Evolutionary conservation across 2,888 invertebrate species (phyloP), one percentile per base, ranked within the genome.

Genomic region (Ectemnius lituratus): DNA sequence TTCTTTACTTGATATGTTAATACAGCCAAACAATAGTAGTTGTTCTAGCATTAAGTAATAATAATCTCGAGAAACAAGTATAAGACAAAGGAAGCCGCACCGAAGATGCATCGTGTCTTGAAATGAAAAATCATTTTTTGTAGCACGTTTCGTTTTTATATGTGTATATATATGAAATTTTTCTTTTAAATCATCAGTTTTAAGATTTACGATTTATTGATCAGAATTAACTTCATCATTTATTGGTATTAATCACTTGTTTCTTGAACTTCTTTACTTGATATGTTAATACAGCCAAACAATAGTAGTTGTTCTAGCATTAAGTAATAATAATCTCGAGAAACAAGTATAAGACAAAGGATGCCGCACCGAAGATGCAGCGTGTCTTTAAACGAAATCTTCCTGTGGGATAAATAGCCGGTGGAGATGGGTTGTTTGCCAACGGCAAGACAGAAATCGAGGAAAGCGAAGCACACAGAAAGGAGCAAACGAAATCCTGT

Each of bases 401-500:
- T 67, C 67, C 62, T 65, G 27, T 64, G 75, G 76, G 71, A 75
- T 71, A 58, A 62, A 72, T 61, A 56, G 66, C 59, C 70, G 68
- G 62, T 62, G 61, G 70, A 68, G 62, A 73, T 62, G 70, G 60
- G 67, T 45, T 79, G 80, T 85, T 81, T 78, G 78, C 79, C 63
- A 61, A 76, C 78, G 82, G 78, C 78, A 81, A 85, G 79, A 81
- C 74, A 62, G 70, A 76, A 79, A 77, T 75, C 70, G 62, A 73
- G 67, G 75, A 67, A 77, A 62, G 23, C 1, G 65, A 62, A 49
- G 47, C 80, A 37, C 57, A 72, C 66, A 66, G 69, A 66, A 75
- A 37, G 37, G 37, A 82, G 81, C 75, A 87, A 89, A 87, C 87
- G 87, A 88, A 89, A 88, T 88, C 86, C 84, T 81, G 83, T 80